phyloP scores from a whole-genome alignment of 2,113 vertebrate genomes.

The Sylvilagus bachmani region DNA sequence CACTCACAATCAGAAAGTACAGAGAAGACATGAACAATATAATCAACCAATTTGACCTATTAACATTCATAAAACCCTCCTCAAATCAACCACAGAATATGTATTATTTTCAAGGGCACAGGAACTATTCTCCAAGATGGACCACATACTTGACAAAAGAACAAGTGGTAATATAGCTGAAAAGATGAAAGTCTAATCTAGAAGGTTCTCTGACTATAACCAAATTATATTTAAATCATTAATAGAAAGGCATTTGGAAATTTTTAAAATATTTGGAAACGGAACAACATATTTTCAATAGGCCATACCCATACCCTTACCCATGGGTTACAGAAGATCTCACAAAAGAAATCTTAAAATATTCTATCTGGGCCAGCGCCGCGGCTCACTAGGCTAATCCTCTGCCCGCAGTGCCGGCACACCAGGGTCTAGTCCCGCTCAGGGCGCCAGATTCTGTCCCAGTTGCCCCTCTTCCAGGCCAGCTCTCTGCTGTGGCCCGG shows the following conservation, averaged over 20 bases:
- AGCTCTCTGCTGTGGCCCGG: no score
- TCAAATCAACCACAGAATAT: background rate
- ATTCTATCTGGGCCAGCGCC: no score
- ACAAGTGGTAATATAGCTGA: background rate
- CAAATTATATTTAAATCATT: constrained; percentile 6
- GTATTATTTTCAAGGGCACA: background rate
- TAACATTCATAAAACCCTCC: background rate
- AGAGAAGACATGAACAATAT: background rate
- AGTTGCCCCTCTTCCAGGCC: no score
- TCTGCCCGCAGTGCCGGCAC: no score
- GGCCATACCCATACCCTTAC: background rate
- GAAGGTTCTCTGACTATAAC: background rate
- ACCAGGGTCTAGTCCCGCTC: no score
- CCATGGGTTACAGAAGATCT: background rate
- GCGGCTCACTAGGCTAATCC: no score
- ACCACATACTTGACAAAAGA: background rate
- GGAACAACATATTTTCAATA: background rate
- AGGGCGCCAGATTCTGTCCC: no score
- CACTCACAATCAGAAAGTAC: background rate
- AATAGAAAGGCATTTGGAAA: constrained; percentile 41
- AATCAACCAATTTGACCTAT: background rate
- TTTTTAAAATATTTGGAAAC: constrained; percentile 27
- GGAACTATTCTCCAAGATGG: background rate
- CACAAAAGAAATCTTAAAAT: constrained; percentile 43
- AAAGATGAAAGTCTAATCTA: background rate